Percentiles rank a stretch among this genome's conserved stretches.
Evolutionary conservation across 2,113 vertebrate genomes (phyloP).

Genomic region (Semicossyphus pulcher): DNA sequence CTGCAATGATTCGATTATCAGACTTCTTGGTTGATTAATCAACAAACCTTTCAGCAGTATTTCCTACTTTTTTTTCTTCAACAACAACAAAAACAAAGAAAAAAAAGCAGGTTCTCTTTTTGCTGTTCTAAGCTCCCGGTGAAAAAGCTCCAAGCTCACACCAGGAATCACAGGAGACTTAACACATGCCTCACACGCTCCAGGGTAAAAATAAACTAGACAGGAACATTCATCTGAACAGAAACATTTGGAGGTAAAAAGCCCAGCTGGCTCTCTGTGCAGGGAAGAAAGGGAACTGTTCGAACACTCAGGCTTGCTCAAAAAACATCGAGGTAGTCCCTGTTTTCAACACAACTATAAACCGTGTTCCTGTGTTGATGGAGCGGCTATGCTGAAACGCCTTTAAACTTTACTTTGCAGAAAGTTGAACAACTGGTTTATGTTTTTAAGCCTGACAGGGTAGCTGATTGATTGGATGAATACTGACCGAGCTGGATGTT

Average conservation of each 20-base stretch:
- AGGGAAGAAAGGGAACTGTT: background rate
- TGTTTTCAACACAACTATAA: conserved; percentile 11
- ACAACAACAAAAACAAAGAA: background rate
- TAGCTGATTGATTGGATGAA: background rate
- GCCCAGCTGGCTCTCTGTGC: conserved; percentile 45
- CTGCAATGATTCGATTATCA: too few relatives aligned
- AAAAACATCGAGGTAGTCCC: background rate
- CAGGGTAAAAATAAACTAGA: conserved; percentile 75
- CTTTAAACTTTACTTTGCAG: background rate
- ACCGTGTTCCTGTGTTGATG: background rate
- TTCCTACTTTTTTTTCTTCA: too few relatives aligned
- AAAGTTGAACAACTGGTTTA: too few relatives aligned
- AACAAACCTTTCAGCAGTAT: too few relatives aligned
- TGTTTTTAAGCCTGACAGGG: background rate
- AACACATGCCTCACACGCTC: conserved; percentile 66
- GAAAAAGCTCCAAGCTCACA: conserved; percentile 42
- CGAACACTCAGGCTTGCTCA: background rate
- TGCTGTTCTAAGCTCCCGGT: conserved; percentile 26
- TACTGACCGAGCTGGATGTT: conserved; percentile 96
- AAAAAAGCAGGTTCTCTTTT: background rate
- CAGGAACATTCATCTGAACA: conserved; percentile 72
- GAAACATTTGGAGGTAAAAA: conserved; percentile 50
- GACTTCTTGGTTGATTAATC: too few relatives aligned
- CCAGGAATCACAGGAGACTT: conserved; percentile 50
- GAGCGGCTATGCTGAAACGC: background rate